phyloP scores from a whole-genome alignment of 2,113 vertebrate genomes.

The Protobothrops flavoviridis region DNA sequence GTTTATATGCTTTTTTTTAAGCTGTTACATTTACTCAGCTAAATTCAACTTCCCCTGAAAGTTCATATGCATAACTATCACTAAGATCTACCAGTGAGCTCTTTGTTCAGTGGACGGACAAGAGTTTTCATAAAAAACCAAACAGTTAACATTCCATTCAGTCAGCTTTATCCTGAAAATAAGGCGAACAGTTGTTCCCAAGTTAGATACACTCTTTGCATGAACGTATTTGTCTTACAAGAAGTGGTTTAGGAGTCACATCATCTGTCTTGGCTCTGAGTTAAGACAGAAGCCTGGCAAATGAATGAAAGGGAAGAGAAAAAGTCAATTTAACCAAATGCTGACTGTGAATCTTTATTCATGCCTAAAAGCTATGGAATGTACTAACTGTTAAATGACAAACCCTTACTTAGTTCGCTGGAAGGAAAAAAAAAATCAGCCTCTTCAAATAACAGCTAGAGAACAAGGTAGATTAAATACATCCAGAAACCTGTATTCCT shows the following conservation, averaged over 20 bases:
- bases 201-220: background rate
- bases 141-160: background rate
- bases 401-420: slow-evolving; percentile 39
- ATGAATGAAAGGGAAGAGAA: slow-evolving; percentile 16
- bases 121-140: background rate
- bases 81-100: background rate
- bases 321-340: slow-evolving; percentile 16
- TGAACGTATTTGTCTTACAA: background rate
- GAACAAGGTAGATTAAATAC: slow-evolving; percentile 46
- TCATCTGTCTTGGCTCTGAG: background rate
- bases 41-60: background rate
- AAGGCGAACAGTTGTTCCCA: background rate
- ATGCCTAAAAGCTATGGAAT: slow-evolving; percentile 49
- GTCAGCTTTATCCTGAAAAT: background rate
- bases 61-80: background rate
- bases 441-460: slow-evolving; percentile 31
- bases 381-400: slow-evolving; percentile 46
- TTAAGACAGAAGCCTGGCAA: slow-evolving; percentile 8
- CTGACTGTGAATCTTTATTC: slow-evolving; percentile 50
- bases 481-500: slow-evolving; percentile 30
- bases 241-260: background rate
- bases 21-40: background rate
- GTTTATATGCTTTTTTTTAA: background rate
- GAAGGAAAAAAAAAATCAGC: background rate
- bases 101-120: background rate